Evolutionary conservation across 2,113 vertebrate genomes (phyloP).

Genomic region (Nicator chloris): DNA sequence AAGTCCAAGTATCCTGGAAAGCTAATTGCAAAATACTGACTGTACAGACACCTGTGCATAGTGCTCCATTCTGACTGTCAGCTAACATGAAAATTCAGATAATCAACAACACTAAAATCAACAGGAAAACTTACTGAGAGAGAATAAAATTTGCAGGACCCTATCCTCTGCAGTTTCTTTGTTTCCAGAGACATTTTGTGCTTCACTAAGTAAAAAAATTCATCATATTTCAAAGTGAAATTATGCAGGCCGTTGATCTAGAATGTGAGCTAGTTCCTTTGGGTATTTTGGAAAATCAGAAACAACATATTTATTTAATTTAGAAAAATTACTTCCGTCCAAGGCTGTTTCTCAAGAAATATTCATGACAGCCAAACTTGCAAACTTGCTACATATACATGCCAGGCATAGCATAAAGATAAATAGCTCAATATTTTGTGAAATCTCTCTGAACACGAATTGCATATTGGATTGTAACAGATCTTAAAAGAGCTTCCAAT

Average conservation of each 20-base stretch:
- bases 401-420: not conserved
- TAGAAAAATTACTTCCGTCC: slow-evolving; percentile 39
- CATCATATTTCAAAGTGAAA: slow-evolving; percentile 37
- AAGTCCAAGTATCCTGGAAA: not conserved
- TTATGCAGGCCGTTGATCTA: slow-evolving; percentile 51
- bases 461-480: not conserved
- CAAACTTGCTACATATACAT: not conserved
- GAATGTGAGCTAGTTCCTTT: slow-evolving; percentile 3
- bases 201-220: not conserved
- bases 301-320: slow-evolving; percentile 48
- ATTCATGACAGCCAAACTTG: not conserved
- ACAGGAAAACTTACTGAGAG: not conserved
- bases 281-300: slow-evolving; percentile 41
- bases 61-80: not conserved
- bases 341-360: slow-evolving; percentile 20
- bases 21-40: not conserved
- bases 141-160: not conserved
- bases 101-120: not conserved
- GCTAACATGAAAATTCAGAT: not conserved
- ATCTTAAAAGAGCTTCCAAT: not conserved
- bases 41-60: not conserved
- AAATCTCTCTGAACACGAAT: not conserved
- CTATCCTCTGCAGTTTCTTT: not conserved
- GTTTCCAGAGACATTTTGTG: not conserved
- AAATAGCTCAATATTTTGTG: not conserved